A percentile compares a stretch with the other conserved stretches of the same genome.
phyloP scores from a whole-genome alignment of 2,797 vertebrate genomes.

The Borostomias antarcticus region DNA sequence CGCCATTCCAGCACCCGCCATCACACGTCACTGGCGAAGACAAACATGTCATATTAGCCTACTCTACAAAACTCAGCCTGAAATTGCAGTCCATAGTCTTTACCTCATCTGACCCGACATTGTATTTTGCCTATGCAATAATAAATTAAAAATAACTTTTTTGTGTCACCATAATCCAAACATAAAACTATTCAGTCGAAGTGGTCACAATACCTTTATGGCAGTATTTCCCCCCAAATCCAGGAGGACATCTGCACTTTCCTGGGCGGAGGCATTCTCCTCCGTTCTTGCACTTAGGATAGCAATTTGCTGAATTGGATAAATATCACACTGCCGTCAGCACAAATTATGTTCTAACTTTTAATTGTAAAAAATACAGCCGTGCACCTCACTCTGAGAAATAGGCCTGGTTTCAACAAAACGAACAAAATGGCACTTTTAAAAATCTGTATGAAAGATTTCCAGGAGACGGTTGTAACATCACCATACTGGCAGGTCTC shows the following conservation, averaged over 20 bases:
- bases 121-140: too few species aligned
- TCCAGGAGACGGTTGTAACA: slow-evolving; percentile 32
- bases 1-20: slow-evolving; percentile 85
- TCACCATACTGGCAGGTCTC: slow-evolving; percentile 84
- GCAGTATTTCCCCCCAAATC: slow-evolving; percentile 84
- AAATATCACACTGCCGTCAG: too few species aligned
- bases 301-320: slow-evolving; percentile 78
- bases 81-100: not conserved
- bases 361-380: too few species aligned
- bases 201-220: slow-evolving; percentile 78
- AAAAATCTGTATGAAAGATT: too few species aligned
- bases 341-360: too few species aligned
- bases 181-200: not conserved
- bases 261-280: slow-evolving; percentile 84
- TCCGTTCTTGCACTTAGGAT: slow-evolving; percentile 89
- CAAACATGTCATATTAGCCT: not conserved
- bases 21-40: slow-evolving; percentile 78
- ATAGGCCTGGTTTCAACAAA: too few species aligned
- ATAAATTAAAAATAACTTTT: too few species aligned
- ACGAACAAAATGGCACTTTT: too few species aligned
- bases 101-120: not conserved
- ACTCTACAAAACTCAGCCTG: not conserved
- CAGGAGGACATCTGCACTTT: slow-evolving; percentile 84
- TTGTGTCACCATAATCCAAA: not conserved
- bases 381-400: too few species aligned